A percentile compares a stretch with the other conserved stretches of the same genome.
These are phyloP conservation scores for Epinephelus cyanopodus DNA, from an alignment of 2,113 vertebrate species.

Conservation along the genomic window DNA sequence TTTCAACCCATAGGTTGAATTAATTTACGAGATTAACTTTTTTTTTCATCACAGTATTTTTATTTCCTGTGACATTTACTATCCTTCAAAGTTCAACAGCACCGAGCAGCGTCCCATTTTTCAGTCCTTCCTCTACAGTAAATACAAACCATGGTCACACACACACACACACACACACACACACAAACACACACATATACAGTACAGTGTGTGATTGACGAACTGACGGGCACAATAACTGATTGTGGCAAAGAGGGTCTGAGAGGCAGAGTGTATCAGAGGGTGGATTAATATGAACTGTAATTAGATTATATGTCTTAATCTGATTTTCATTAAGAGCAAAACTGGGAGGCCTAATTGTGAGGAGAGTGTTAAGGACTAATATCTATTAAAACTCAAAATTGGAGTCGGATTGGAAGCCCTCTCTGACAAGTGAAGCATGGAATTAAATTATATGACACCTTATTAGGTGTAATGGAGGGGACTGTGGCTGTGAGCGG, in stretches of 20 bases:
- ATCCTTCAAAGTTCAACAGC: conserved; percentile 58
- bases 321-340: conserved; percentile 90
- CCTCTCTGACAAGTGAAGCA: conserved; percentile 87
- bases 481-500: conserved; percentile 68
- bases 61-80: conserved; percentile 76
- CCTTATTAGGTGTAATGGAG: conserved; percentile 88
- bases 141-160: conserved; percentile 39
- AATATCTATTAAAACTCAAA: conserved; percentile 89
- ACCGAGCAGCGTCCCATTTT: conserved; percentile 9
- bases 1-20: conserved; percentile 81
- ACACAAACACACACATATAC: neutral
- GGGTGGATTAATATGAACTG: conserved; percentile 86
- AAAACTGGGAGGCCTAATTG: conserved; percentile 87
- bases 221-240: conserved; percentile 67
- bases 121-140: conserved; percentile 28
- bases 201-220: conserved; percentile 59
- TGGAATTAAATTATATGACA: conserved; percentile 90
- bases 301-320: conserved; percentile 89
- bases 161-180: neutral
- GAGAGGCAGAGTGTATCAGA: conserved; percentile 75
- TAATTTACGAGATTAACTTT: conserved; percentile 77
- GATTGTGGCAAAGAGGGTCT: conserved; percentile 72
- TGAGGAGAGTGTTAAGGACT: conserved; percentile 85
- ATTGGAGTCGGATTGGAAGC: conserved; percentile 85
- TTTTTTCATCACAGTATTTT: conserved; percentile 60